Conservation (phyloP, 2,797 vertebrate genomes). For the Propithecus deckenii region DNA sequence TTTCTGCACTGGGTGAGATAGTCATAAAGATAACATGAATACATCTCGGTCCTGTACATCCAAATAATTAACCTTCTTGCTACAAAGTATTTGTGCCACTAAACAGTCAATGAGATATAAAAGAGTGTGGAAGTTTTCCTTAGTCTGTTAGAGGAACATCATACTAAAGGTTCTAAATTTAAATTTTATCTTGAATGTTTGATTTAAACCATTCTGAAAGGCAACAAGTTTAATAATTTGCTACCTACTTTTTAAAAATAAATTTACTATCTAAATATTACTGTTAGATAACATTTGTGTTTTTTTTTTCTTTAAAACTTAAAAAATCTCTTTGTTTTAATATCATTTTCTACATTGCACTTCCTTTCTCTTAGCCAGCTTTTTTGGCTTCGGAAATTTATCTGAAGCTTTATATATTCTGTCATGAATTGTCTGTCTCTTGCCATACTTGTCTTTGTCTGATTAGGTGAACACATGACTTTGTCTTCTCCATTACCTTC, state of each 20-base stretch:
- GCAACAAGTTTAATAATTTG: background rate
- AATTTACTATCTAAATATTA: background rate
- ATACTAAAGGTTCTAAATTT: background rate
- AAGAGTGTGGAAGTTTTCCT: background rate
- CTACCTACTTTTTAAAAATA: background rate
- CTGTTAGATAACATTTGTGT: background rate
- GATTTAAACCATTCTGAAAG: background rate
- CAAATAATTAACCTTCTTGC: background rate
- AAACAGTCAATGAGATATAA: background rate
- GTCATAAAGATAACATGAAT: background rate
- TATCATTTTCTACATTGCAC: background rate
- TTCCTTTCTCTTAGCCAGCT: background rate
- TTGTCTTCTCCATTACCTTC: constrained; percentile 23
- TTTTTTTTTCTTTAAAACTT: constrained; percentile 1
- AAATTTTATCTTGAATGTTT: background rate
- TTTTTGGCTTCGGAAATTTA: background rate
- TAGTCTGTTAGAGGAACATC: background rate
- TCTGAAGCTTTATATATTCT: constrained; percentile 47
- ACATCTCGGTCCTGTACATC: background rate
- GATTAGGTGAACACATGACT: constrained; percentile 33
- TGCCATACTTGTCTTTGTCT: constrained; percentile 59
- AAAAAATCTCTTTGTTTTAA: background rate
- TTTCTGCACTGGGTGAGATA: background rate
- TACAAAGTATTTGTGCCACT: background rate
- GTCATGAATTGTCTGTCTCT: constrained; percentile 36